Percentiles rank a stretch among this genome's conserved stretches.
phyloP scores from a whole-genome alignment of 1,140 invertebrate species.

The Helicorthomorpha holstii region DNA sequence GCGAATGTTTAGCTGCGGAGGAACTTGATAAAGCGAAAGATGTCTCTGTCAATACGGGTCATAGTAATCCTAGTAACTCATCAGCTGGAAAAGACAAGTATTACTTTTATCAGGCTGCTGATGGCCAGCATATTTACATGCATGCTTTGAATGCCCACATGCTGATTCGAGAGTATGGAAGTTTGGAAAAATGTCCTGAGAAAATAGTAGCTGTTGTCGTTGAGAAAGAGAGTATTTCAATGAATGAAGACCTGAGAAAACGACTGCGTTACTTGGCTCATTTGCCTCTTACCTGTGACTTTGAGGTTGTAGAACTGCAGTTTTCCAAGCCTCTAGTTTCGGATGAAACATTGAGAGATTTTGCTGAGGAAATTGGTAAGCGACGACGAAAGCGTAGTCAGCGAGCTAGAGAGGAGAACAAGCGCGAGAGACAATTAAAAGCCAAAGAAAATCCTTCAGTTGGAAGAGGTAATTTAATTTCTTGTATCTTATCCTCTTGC shows the following conservation, averaged over 20 bases:
- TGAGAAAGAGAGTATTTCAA: constrained; percentile 64
- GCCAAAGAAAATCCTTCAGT: constrained; percentile 49
- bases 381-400: constrained; percentile 40
- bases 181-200: constrained; percentile 56
- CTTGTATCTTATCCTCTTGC: too few species aligned
- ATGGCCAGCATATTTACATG: constrained; percentile 83
- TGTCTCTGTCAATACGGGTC: too few species aligned
- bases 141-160: constrained; percentile 81
- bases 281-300: constrained; percentile 72
- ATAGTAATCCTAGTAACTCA: too few species aligned
- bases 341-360: constrained; percentile 40
- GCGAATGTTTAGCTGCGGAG: too few species aligned
- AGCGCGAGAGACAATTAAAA: constrained; percentile 46
- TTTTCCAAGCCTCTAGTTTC: constrained; percentile 52
- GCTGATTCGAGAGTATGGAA: constrained; percentile 68
- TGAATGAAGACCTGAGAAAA: constrained; percentile 44
- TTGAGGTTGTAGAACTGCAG: constrained; percentile 74
- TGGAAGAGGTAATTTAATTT: constrained; percentile 29
- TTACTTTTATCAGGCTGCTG: too few species aligned
- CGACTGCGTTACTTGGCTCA: constrained; percentile 68
- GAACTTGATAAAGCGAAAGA: too few species aligned
- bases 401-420: constrained; percentile 45
- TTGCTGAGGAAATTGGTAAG: constrained; percentile 47
- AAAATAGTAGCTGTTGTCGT: constrained; percentile 47
- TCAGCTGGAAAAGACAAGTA: too few species aligned